Base-by-base conservation (phyloP, 2,888 invertebrate species). In the Cordilura impudica region DNA sequence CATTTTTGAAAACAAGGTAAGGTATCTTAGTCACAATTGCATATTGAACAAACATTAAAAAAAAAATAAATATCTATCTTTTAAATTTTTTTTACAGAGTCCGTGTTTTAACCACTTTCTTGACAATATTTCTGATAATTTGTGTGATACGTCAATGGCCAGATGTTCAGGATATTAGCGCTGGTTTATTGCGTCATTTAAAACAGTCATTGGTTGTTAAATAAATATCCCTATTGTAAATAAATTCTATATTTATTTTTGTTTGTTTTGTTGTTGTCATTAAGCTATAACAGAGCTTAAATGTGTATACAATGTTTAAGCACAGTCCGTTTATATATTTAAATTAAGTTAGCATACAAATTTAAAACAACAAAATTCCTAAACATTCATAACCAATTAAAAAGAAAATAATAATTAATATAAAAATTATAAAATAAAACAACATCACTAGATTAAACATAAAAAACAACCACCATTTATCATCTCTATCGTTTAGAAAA, bases 91-190 rank as follows among this genome's bases (percentile, higher is more conserved):
- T 86, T 91, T 92, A 63, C 92, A 96, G 96, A 91, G 95, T 96
- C 85, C 94, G 96, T 86, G 95, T 96, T 84, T 90, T 97, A 87
- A 96, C 96, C 81, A 97, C 97, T 67, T 93, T 94, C 86, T 89
- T 95, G 83, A 94, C 95, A 83, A 94, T 96, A 80, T 93, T 96
- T 91, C 92, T 95, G 72, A 93, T 95, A 84, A 94, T 96, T 84
- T 94, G 96, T 91, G 94, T 96, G 84, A 92, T 96, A 88, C 94
- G 95, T 87, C 96, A 96, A 88, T 97, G 96, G 96, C 96, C 96
- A 67, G 96, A 96, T 89, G 94, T 96, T 84, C 92, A 94, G 88
- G 95, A 95, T 86, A 93, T 96, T 82, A 95, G 95, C 18, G 94
- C 94, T 82, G 95, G 95, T 84, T 92, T 95, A 82, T 92, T 95